Conservation (phyloP, 2,113 vertebrate genomes). For the Nothoprocta pentlandii region DNA sequence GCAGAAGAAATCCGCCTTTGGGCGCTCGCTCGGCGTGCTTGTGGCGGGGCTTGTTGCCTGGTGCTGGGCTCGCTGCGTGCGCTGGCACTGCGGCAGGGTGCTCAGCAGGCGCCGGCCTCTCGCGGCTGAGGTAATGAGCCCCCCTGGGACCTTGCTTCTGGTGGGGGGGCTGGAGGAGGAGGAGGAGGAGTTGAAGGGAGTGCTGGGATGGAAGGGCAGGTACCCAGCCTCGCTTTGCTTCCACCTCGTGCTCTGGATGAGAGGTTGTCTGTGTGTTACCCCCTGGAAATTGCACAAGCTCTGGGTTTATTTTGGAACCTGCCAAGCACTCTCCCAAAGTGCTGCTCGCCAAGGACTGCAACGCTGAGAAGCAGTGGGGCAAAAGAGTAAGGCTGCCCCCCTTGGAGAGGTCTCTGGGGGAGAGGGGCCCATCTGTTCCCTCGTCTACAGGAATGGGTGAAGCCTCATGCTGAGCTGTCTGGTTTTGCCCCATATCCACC, state of each 20-base stretch:
- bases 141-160: not conserved
- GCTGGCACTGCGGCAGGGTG: accelerated
- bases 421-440: too few relatives aligned
- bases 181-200: not conserved
- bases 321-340: not conserved
- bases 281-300: too few relatives aligned
- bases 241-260: not conserved
- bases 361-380: not conserved
- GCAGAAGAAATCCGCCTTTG: not conserved
- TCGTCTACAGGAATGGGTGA: too few relatives aligned
- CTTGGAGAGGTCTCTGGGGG: too few relatives aligned
- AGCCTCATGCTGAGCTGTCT: too few relatives aligned
- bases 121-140: conserved; percentile 17
- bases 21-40: too few relatives aligned
- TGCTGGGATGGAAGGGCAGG: not conserved
- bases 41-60: too few relatives aligned
- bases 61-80: not conserved
- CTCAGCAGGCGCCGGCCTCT: not conserved
- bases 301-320: too few relatives aligned
- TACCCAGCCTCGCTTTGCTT: accelerated
- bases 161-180: not conserved
- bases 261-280: too few relatives aligned
- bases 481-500: not conserved
- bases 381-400: not conserved
- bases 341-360: not conserved